Percentiles rank a stretch among this genome's conserved stretches.
Evolutionary conservation across 2,888 invertebrate species (phyloP).

Genomic region (Tribolium freemani): DNA sequence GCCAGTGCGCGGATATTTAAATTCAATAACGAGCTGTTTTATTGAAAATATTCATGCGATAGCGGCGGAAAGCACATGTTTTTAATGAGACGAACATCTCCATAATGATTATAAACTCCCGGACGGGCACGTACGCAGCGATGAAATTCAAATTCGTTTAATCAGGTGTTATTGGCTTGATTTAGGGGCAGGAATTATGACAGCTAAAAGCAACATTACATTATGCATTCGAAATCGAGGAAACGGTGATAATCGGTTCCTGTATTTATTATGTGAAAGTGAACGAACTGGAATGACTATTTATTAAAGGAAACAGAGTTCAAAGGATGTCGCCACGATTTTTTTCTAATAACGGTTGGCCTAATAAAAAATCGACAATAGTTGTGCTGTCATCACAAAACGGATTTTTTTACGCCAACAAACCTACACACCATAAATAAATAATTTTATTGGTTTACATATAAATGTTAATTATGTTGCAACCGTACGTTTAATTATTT

Average conservation of each 20-base stretch:
- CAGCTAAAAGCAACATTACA: background rate
- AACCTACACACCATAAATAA: background rate
- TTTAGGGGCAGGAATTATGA: background rate
- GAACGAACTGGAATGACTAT: background rate
- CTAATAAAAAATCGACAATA: background rate
- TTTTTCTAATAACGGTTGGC: background rate
- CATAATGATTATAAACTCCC: background rate
- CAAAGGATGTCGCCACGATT: background rate
- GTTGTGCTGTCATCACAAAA: background rate
- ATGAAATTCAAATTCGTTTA: conserved; percentile 17
- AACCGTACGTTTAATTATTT: conserved; percentile 14
- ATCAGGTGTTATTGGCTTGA: conserved; percentile 3
- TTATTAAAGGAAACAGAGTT: background rate
- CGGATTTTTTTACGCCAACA: background rate
- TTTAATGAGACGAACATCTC: conserved; percentile 1
- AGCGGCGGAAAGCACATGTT: background rate
- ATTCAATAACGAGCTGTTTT: background rate
- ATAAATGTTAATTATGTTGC: conserved; percentile 14
- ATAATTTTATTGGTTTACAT: conserved; percentile 13
- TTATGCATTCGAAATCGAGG: background rate
- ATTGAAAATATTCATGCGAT: background rate
- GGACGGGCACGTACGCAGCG: background rate
- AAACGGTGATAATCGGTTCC: background rate
- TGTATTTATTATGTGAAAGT: background rate
- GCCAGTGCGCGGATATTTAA: background rate